Conservation (phyloP, 1,140 invertebrate species). For the Thalassaphorura encarpata region DNA sequence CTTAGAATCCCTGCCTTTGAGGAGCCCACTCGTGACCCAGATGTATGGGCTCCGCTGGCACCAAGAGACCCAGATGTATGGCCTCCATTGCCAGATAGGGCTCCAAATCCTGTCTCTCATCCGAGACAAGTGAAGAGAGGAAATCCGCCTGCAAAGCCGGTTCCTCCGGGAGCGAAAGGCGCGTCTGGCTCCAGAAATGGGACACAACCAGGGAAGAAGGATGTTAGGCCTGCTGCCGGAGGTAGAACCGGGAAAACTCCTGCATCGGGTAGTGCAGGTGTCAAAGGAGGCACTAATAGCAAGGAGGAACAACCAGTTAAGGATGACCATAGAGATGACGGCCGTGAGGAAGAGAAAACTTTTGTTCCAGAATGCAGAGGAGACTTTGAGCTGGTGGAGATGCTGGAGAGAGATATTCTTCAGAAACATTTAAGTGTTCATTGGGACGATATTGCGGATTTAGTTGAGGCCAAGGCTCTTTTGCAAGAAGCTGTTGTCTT, state of each 20-base stretch:
- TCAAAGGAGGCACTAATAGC: constrained; percentile 3
- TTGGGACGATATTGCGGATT: constrained; percentile 97
- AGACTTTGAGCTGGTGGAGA: constrained; percentile 89
- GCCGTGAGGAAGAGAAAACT: constrained; percentile 60
- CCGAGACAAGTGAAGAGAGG: background rate
- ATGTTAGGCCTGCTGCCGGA: background rate
- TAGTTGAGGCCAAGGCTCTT: constrained; percentile 85
- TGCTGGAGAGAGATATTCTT: constrained; percentile 92
- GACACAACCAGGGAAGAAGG: background rate
- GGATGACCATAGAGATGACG: constrained; percentile 45
- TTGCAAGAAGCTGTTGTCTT: constrained; percentile 96
- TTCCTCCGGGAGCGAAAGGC: background rate
- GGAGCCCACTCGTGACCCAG: constrained; percentile 50
- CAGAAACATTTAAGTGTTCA: constrained; percentile 94
- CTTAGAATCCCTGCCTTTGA: constrained; percentile 43
- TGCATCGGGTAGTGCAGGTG: constrained; percentile 10
- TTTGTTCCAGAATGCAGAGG: constrained; percentile 76
- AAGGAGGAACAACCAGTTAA: constrained; percentile 33
- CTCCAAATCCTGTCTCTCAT: background rate
- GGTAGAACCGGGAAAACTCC: constrained; percentile 7
- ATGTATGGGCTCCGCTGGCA: constrained; percentile 66
- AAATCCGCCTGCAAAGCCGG: background rate
- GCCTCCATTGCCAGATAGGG: background rate
- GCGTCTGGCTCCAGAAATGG: background rate
- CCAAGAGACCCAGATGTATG: constrained; percentile 62